Evolutionary conservation across 2,797 vertebrate species (phyloP).

Genomic region (Psittacula derbiana): DNA sequence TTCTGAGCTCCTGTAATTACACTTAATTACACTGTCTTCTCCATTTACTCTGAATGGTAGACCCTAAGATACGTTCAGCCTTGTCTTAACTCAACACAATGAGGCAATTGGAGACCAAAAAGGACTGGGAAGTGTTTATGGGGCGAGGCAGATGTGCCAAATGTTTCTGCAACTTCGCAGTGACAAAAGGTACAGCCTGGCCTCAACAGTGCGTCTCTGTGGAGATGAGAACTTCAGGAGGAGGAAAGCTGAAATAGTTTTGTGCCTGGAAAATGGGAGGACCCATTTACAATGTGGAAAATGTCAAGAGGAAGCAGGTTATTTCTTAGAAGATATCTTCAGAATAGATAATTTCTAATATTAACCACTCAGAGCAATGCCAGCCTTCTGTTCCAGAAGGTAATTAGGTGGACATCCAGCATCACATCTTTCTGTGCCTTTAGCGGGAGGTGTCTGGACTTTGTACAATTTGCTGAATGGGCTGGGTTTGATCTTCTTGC

Average conservation of each 20-base stretch:
- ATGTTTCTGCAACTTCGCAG: background rate
- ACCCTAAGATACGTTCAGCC: background rate
- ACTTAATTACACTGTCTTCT: background rate
- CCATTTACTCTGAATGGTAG: background rate
- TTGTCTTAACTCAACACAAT: background rate
- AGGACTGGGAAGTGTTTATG: background rate
- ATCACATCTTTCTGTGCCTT: background rate
- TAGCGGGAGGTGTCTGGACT: background rate
- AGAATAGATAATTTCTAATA: background rate
- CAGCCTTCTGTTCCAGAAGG: background rate
- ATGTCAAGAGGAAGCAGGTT: background rate
- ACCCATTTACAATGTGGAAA: background rate
- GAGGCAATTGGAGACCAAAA: background rate
- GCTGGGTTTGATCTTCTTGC: background rate
- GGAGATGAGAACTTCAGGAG: fast-evolving
- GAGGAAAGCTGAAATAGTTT: background rate
- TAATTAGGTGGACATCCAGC: background rate
- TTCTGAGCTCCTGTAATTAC: background rate
- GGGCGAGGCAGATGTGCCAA: background rate
- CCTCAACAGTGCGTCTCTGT: fast-evolving
- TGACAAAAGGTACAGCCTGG: background rate
- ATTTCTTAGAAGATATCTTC: background rate
- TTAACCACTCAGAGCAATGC: background rate
- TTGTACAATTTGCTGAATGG: background rate
- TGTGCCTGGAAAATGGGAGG: background rate